These are phyloP conservation scores for Dipodomys merriami DNA, from an alignment of 2,113 vertebrate species.

Conservation along the genomic window DNA sequence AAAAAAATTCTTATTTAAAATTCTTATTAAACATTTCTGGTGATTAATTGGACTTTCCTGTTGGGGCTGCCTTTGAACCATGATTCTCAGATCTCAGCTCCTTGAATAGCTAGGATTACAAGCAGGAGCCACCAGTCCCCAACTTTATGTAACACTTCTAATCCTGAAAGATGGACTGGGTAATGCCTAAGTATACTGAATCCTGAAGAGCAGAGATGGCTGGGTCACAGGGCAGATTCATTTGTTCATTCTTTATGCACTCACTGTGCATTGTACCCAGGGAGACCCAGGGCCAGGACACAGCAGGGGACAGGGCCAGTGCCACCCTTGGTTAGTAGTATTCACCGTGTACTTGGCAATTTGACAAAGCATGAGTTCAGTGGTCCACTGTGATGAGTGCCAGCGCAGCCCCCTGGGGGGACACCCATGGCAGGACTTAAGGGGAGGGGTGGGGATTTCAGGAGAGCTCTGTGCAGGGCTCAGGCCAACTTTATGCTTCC, in stretches of 20 bases:
- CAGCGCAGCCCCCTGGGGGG: background rate
- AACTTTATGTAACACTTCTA: background rate
- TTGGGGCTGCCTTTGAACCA: too few relatives aligned
- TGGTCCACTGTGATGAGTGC: background rate
- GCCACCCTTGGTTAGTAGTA: too few relatives aligned
- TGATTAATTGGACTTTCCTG: too few relatives aligned
- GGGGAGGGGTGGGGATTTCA: background rate
- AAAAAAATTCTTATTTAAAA: background rate
- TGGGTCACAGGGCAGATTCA: background rate
- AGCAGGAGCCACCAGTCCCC: too few relatives aligned
- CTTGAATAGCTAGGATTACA: too few relatives aligned
- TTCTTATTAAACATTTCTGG: too few relatives aligned
- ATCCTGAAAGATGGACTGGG: background rate
- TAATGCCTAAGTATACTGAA: background rate
- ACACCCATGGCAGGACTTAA: background rate
- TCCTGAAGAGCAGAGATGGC: background rate
- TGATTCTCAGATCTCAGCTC: too few relatives aligned
- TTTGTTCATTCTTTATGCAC: background rate
- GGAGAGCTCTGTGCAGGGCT: slow-evolving; percentile 12
- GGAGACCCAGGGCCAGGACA: background rate
- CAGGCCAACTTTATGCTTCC: slow-evolving; percentile 40
- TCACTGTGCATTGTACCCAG: background rate
- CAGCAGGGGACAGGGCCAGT: background rate
- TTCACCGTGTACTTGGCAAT: background rate
- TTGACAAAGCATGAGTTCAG: background rate